Evolutionary conservation across 2,113 vertebrate genomes (phyloP), one percentile per base, ranked within the genome.

Genomic region (Philantomba maxwellii): DNA sequence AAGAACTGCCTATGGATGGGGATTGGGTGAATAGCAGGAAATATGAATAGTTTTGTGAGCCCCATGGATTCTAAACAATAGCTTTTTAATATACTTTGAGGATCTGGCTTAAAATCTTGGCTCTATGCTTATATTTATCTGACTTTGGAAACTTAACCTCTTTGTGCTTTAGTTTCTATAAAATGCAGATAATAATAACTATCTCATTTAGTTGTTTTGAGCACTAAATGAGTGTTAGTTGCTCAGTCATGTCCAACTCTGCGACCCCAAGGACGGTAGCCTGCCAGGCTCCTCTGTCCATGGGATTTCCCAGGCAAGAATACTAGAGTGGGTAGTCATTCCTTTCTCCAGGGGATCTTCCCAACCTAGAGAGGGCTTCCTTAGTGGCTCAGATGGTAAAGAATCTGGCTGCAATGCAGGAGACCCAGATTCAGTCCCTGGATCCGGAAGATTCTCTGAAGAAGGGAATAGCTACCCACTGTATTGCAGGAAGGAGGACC

Each of bases 21-120:
- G 4, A n/a, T 7, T 47, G 28, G 12, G 7, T 19, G 7, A 21
- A 0, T 12, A 9, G 21, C 25, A 14, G 30, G 7, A 60, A 14
- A 8, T n/a, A 12, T 39, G 28, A 51, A 19, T 30, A n/a, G 17
- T n/a, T 25, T 19, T 91, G 23, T 57, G 19, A 93, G 60, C 21
- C 28, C 47, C 45, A 0, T 1, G 15, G 36, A n/a, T 64, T 88
- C 64, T 60, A 17, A 36, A 93, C n/a, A 12, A 30, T 10, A 53
- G 16, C 23, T 28, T 3, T 66, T 90, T 49, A 57, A 30, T 25
- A 39, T 5, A n/a, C 51, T 73, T 75, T 16, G 53, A 36, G 58
- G 30, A 14, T 81, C 55, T 95, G 4, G 26, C 9, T 90, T 95
- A 90, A 51, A 66, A 19, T 49, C 21, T 80, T 92, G 57, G 21